Conservation (phyloP, 35 echinoderm and acorn worm genomes). For the Apostichopus californicus region DNA sequence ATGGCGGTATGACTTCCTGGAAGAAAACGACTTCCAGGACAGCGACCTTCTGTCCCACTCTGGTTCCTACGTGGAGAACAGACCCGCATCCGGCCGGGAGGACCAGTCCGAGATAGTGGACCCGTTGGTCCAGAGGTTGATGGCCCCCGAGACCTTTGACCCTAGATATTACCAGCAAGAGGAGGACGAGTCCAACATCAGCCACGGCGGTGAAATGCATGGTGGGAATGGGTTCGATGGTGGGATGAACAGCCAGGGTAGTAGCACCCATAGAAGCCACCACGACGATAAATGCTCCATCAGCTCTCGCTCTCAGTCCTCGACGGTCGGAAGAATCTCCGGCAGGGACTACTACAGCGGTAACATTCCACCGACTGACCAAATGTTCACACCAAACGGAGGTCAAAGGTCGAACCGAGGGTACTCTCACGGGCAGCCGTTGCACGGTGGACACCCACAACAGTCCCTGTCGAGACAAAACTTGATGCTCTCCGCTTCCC, state of each 20-base stretch:
- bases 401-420: conserved; percentile 21
- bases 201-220: background rate
- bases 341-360: conserved; percentile 48
- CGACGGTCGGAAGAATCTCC: conserved; percentile 11
- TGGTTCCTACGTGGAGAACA: conserved; percentile 15
- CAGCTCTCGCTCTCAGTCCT: conserved; percentile 22
- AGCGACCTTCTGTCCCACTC: conserved; percentile 33
- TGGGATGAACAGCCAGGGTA: conserved; percentile 6
- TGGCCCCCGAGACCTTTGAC: background rate
- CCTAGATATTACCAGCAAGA: background rate
- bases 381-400: background rate
- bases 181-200: background rate
- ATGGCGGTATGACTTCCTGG: conserved; percentile 13
- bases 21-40: conserved; percentile 7
- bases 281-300: conserved; percentile 8
- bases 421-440: background rate
- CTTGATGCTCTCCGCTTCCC: conserved; percentile 49
- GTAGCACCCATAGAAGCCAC: conserved; percentile 17
- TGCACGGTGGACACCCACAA: background rate
- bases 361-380: conserved; percentile 26
- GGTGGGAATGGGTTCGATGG: background rate
- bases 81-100: conserved; percentile 23
- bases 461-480: conserved; percentile 19
- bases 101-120: conserved; percentile 25
- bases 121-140: conserved; percentile 19